phyloP scores from a whole-genome alignment of 2,113 vertebrate species.

The Phyllostomus discolor region DNA sequence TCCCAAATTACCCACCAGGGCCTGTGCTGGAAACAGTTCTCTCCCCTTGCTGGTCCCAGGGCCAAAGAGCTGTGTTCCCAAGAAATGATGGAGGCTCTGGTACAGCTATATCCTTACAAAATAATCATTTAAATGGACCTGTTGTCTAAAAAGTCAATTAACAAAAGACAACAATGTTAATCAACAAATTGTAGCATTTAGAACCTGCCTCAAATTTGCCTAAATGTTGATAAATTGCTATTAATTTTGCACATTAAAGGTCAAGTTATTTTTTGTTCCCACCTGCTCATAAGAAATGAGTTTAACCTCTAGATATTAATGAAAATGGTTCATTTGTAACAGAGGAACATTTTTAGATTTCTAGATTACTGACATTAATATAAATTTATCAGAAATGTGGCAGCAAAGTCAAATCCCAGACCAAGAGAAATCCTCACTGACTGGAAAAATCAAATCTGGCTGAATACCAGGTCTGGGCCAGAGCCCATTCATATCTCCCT shows the following conservation, averaged over 20 bases:
- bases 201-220: constrained; percentile 10
- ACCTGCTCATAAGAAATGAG: constrained; percentile 52
- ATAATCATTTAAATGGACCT: constrained; percentile 21
- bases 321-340: constrained; percentile 52
- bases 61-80: constrained; percentile 44
- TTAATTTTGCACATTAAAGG: constrained; percentile 56
- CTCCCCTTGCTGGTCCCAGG: neutral
- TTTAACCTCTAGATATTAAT: constrained; percentile 58
- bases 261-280: constrained; percentile 48
- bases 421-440: constrained; percentile 8
- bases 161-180: constrained; percentile 43
- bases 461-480: neutral
- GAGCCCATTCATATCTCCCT: neutral
- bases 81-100: constrained; percentile 20
- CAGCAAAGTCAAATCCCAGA: constrained; percentile 19
- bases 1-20: neutral
- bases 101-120: constrained; percentile 25
- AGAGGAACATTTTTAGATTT: constrained; percentile 1
- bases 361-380: neutral
- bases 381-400: constrained; percentile 20
- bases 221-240: constrained; percentile 57
- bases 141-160: constrained; percentile 54
- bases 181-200: constrained; percentile 49
- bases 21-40: neutral
- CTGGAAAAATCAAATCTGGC: constrained; percentile 39